Conservation (phyloP, 2,113 vertebrate genomes). For the Zosterops borbonicus region DNA sequence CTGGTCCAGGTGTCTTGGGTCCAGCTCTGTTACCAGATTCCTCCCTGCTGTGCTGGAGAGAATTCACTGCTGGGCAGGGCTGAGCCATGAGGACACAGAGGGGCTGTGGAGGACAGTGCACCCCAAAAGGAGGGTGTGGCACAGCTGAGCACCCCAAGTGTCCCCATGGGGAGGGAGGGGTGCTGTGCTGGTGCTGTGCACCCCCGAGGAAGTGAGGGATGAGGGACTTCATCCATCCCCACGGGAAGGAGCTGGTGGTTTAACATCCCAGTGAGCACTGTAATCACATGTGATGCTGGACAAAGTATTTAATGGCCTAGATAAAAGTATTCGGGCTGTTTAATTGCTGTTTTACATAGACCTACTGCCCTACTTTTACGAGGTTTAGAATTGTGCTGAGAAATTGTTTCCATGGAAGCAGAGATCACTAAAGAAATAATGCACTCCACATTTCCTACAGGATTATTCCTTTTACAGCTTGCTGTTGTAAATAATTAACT, state of each 20-base stretch:
- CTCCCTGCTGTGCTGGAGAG: not conserved
- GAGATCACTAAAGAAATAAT: slow-evolving; percentile 50
- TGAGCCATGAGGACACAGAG: rapidly evolving
- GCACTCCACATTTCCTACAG: not conserved
- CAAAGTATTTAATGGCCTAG: slow-evolving; percentile 48
- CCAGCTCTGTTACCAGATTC: not conserved
- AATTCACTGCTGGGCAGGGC: not conserved
- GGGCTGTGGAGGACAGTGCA: rapidly evolving
- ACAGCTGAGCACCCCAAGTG: rapidly evolving
- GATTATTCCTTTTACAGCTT: slow-evolving; percentile 24
- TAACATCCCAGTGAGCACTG: not conserved
- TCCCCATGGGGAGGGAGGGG: rapidly evolving
- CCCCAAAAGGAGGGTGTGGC: not conserved
- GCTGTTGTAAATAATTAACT: slow-evolving; percentile 46
- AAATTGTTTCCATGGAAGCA: slow-evolving; percentile 71
- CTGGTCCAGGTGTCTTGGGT: rapidly evolving
- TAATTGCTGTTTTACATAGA: slow-evolving; percentile 63
- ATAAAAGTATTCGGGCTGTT: slow-evolving; percentile 33
- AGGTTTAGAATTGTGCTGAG: slow-evolving; percentile 40
- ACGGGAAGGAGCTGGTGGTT: not conserved
- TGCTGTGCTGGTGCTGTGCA: not conserved
- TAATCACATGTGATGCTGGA: not conserved
- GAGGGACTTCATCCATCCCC: not conserved
- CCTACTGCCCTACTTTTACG: slow-evolving; percentile 53
- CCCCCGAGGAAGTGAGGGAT: not conserved